A percentile compares a stretch with the other conserved stretches of the same genome.
Conservation (phyloP, 2,797 vertebrate genomes). For the Argentina silus region DNA sequence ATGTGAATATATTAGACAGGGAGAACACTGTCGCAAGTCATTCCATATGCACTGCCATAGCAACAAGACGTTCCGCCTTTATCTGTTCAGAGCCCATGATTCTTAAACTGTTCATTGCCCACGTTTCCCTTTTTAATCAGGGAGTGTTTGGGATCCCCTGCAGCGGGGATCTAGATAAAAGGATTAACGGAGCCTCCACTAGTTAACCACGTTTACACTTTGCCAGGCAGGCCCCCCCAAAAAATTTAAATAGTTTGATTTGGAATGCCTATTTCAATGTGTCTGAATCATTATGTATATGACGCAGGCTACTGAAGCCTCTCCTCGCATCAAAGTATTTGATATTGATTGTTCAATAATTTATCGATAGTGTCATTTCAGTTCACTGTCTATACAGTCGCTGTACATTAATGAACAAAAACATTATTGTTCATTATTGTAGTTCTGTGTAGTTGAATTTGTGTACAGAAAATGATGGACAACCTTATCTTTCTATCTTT, state of each 20-base stretch:
- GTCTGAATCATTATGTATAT: constrained; percentile 63
- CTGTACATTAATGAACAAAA: neutral
- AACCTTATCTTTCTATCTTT: neutral
- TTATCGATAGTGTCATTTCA: neutral
- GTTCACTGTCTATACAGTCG: neutral
- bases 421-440: neutral
- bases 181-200: constrained; percentile 85
- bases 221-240: constrained; percentile 73
- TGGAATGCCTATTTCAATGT: constrained; percentile 70
- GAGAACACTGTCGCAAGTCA: constrained; percentile 75
- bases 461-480: neutral
- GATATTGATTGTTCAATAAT: constrained; percentile 55
- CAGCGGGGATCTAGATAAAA: constrained; percentile 85
- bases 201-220: constrained; percentile 82
- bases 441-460: neutral
- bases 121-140: constrained; percentile 84
- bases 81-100: constrained; percentile 79
- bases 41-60: constrained; percentile 81
- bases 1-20: constrained; percentile 80
- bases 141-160: constrained; percentile 83
- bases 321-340: constrained; percentile 40
- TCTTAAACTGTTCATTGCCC: constrained; percentile 83
- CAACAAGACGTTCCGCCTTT: constrained; percentile 83
- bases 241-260: constrained; percentile 80
- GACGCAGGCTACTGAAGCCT: constrained; percentile 39